Base-by-base conservation (phyloP, 1,140 invertebrate genomes). In the Philaenus spumarius region DNA sequence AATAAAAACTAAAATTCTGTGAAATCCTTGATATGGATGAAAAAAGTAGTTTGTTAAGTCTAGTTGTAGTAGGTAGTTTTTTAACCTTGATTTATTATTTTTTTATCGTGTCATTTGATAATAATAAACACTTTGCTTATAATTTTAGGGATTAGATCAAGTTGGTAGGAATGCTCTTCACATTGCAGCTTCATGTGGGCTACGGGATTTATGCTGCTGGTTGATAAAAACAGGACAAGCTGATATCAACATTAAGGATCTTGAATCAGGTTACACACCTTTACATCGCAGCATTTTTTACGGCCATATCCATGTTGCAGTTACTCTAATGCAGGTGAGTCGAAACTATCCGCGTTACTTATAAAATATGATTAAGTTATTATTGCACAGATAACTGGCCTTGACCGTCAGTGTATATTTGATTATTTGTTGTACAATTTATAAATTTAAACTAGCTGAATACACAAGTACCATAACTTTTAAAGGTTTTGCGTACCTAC, bases 241-340 rank as follows among this genome's bases (percentile, higher is more conserved):
- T 1, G 78, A 83, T 65, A 66, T 83, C 1, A 82, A 85, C 71
- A 71, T 71, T 0, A 79, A 78, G 62, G 87, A 90, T 69, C 60
- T 68, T 1, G 86, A 89, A 70, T 89, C 85, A 19, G 84, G 84
- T 0, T 89, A 86, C 71, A 87, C 87, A 14, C 76, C 87, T 0
- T 69, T 90, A 15, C 88, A 90, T 71, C 73, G 85, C 62, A 84
- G 85, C 60, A 73, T 88, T 23, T 88, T 85, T 71, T 88, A 87
- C 75, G 87, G 87, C 1, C 84, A 89, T 60, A 77, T 90, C 59
- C 71, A 80, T 62, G 73, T 77, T 14, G 82, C 84, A 48, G 77
- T 85, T 43, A 68, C 75, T 23, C 71, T 90, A 2, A 79, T 87
- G 58, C 78, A 82, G 68, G 78, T 80, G 68, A 64, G 26, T 20